Percentiles rank a stretch among this genome's conserved stretches.
These are phyloP conservation scores for Spondyliosoma cantharus DNA, from an alignment of 2,797 vertebrate genomes.

Conservation along the genomic window DNA sequence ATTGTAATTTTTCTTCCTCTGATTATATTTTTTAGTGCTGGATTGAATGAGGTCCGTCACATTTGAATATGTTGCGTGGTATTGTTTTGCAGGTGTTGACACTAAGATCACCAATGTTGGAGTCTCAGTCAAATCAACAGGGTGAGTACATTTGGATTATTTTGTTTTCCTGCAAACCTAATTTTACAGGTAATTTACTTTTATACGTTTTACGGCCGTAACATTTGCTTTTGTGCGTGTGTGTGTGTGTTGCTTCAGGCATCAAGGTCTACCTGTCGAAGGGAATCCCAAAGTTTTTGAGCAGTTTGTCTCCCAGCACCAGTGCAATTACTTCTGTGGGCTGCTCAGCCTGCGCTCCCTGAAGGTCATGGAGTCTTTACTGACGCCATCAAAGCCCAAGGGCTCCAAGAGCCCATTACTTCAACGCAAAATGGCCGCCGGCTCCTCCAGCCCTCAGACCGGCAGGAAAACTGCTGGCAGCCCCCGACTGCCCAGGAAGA, in stretches of 20 bases:
- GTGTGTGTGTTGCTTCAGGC: constrained; percentile 82
- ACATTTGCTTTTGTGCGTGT: constrained; percentile 17
- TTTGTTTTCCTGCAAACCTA: constrained; percentile 29
- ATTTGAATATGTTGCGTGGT: constrained; percentile 24
- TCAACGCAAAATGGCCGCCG: constrained; percentile 83
- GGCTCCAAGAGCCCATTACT: constrained; percentile 88
- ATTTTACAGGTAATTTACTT: constrained; percentile 69
- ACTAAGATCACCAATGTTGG: constrained; percentile 92
- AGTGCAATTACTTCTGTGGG: constrained; percentile 91
- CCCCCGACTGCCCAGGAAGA: constrained; percentile 80
- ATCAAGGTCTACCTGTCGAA: constrained; percentile 90
- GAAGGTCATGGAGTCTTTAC: constrained; percentile 84
- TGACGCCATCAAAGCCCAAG: constrained; percentile 85
- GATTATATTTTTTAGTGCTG: constrained; percentile 6
- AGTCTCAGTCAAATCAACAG: constrained; percentile 90
- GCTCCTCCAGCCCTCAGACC: constrained; percentile 91
- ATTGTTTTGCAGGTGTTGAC: constrained; percentile 89
- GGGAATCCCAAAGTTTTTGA: constrained; percentile 89
- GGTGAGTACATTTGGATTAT: constrained; percentile 83
- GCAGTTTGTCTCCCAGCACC: constrained; percentile 87
- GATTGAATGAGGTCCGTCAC: not conserved
- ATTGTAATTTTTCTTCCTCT: not conserved
- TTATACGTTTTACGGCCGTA: constrained; percentile 7
- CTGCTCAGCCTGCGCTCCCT: constrained; percentile 87
- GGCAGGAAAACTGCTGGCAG: constrained; percentile 83